These are phyloP conservation scores for Semibalanus balanoides DNA, from an alignment of 1,140 invertebrate species.

Conservation along the genomic window DNA sequence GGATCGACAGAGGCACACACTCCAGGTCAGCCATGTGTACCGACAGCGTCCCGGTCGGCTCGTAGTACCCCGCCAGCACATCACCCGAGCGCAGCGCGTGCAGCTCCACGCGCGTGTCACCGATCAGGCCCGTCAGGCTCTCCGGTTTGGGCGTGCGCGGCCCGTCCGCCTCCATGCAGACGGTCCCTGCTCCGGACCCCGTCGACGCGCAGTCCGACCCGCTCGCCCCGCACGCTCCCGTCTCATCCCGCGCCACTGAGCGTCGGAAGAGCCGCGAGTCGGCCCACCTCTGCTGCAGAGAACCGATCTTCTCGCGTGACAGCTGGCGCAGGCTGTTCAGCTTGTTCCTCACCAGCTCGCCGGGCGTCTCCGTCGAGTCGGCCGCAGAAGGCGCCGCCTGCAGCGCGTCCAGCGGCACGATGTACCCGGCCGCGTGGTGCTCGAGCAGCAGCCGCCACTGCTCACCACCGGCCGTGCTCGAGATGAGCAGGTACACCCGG, in stretches of 20 bases:
- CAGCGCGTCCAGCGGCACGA: not conserved
- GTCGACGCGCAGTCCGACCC: too few relatives aligned
- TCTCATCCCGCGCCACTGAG: not conserved
- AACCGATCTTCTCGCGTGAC: not conserved
- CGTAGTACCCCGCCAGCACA: not conserved
- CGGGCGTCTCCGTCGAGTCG: not conserved
- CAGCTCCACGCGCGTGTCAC: not conserved
- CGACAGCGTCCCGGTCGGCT: not conserved
- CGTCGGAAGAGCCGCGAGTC: not conserved
- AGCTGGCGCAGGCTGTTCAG: not conserved
- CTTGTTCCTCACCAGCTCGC: not conserved
- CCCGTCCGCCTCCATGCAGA: not conserved
- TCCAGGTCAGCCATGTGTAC: not conserved
- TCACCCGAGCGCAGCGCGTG: not conserved
- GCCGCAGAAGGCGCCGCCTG: not conserved
- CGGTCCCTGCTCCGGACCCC: too few relatives aligned
- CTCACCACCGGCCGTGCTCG: not conserved
- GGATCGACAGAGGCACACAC: not conserved
- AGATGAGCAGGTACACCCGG: not conserved
- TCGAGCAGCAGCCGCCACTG: not conserved
- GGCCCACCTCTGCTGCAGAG: not conserved
- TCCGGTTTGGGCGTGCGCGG: conserved; percentile 1
- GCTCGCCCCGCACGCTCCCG: not conserved
- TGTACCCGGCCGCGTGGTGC: not conserved
- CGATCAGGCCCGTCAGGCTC: not conserved